These are phyloP conservation scores for Bemisia tabaci DNA, from an alignment of 1,140 invertebrate species.

Conservation along the genomic window DNA sequence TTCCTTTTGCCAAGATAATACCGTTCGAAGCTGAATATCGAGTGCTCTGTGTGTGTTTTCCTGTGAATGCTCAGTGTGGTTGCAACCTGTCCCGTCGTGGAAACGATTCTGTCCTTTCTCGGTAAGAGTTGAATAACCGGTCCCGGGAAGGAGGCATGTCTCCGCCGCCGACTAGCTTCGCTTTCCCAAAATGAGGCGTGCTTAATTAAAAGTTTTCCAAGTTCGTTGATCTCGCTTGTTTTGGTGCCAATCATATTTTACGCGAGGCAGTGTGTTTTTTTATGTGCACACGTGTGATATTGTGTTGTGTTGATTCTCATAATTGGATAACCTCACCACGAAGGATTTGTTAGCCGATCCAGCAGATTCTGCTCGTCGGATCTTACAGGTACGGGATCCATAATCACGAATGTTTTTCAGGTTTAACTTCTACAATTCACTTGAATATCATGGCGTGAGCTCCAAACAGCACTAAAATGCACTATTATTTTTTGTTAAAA, in stretches of 20 bases:
- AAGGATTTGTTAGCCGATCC: too few relatives aligned
- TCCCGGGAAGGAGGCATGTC: too few relatives aligned
- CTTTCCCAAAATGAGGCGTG: neutral
- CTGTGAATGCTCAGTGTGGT: neutral
- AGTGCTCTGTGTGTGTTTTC: neutral
- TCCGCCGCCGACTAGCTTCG: neutral
- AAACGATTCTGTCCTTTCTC: neutral
- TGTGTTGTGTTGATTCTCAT: neutral
- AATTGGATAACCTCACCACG: neutral
- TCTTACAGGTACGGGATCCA: too few relatives aligned
- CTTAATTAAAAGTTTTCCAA: neutral
- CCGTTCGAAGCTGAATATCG: too few relatives aligned
- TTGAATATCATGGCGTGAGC: too few relatives aligned
- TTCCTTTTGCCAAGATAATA: too few relatives aligned
- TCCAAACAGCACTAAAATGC: too few relatives aligned
- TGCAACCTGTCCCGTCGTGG: neutral
- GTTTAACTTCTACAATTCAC: too few relatives aligned
- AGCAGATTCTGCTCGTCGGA: too few relatives aligned
- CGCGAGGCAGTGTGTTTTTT: neutral
- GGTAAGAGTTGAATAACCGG: neutral
- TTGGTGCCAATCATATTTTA: too few relatives aligned
- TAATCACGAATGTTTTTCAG: too few relatives aligned
- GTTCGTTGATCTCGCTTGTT: neutral
- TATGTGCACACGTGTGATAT: neutral
- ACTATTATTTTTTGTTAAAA: too few relatives aligned